These are phyloP conservation scores for Vanessa atalanta DNA, from an alignment of 1,140 invertebrate genomes.

Conservation along the genomic window DNA sequence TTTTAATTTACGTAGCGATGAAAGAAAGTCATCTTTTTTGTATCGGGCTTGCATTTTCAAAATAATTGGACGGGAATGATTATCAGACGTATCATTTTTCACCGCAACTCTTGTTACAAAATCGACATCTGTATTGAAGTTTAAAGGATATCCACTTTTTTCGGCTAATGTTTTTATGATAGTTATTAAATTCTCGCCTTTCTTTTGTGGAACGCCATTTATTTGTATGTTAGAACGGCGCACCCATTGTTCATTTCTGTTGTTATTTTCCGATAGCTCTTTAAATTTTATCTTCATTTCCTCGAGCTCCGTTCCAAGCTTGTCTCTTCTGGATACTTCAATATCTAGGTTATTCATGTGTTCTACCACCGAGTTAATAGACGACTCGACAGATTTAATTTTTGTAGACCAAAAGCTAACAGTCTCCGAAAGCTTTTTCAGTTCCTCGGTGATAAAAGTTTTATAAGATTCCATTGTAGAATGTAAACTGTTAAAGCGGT, in stretches of 20 bases:
- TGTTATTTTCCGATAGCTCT: not conserved
- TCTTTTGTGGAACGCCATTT: slow-evolving; percentile 17
- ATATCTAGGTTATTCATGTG: not conserved
- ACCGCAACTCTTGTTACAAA: no score
- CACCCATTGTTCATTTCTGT: slow-evolving; percentile 16
- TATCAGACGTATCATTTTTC: no score
- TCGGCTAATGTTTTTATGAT: slow-evolving; percentile 6
- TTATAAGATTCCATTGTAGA: not conserved
- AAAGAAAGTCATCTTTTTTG: no score
- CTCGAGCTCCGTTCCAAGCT: not conserved
- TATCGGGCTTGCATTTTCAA: no score
- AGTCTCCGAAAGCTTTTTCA: not conserved
- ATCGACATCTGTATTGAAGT: no score
- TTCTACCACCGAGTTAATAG: not conserved
- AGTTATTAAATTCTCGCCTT: slow-evolving; percentile 10
- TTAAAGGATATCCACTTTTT: slow-evolving; percentile 1
- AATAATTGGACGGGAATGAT: no score
- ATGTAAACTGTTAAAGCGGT: slow-evolving; percentile 5
- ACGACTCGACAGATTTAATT: no score
- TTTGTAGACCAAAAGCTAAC: not conserved
- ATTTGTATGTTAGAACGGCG: no score
- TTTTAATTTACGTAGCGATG: slow-evolving; percentile 9
- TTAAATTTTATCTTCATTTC: slow-evolving; percentile 7
- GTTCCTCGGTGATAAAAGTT: not conserved
- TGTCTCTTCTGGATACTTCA: slow-evolving; percentile 5